Evolutionary conservation across 2,888 invertebrate species (phyloP), one percentile per base, ranked within the genome.

Genomic region (Lepidochrysops patricia): DNA sequence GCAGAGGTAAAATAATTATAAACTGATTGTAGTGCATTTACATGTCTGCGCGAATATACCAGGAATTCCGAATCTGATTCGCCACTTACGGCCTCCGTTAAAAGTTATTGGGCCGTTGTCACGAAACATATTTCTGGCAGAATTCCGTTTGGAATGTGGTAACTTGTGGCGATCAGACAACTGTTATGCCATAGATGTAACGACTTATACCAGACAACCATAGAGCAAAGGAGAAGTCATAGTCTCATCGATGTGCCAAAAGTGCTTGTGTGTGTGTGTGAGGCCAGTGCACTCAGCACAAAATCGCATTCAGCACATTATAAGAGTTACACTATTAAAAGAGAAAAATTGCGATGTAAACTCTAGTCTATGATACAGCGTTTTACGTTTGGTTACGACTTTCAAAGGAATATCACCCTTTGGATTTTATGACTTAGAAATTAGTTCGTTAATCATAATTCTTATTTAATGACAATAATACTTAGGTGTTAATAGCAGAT

Each of bases 71-170:
- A 64, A 64, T 64, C 61, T 57, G 62, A 62, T 61, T 52, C 61
- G 64, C 57, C 58, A 62, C 59, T 66, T 62, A 62, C 56, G 29
- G 57, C 57, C 35, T 13, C 62, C 62, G 64, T 65, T 64, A 64
- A 61, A 62, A 37, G 57, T 60, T 61, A 63, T 64, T 64, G 62
- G 52, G 43, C 60, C 58, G 57, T 64, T 66, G 65, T 64, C 63
- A 66, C 65, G 64, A 64, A 57, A 61, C 27, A 62, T 63, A 61
- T 65, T 61, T 62, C 60, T 61, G 27, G 52, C 59, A 61, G n/a
- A 57, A 57, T 32, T 54, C 54, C 54, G 54, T 54, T 54, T 9
- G 15, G 29, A 32, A 19, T 54, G 27, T 54, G 19, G 54, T 54
- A 54, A 54, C 54, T 50, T 29, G 32, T 49, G 25, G 49, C 29